phyloP scores from a whole-genome alignment of 2,797 vertebrate species.

The Megaceryle alcyon region DNA sequence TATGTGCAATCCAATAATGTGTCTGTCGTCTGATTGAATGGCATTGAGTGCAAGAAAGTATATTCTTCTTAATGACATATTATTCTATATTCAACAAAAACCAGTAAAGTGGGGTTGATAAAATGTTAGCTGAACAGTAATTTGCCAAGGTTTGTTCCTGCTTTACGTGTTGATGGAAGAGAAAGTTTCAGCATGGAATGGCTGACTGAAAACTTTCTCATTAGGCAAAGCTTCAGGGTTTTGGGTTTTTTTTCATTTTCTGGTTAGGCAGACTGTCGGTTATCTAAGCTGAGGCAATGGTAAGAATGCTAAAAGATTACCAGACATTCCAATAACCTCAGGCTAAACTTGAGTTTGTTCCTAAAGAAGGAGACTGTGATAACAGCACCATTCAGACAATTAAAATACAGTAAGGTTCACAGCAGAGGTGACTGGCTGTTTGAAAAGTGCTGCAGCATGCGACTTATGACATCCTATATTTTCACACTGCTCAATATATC shows the following conservation, averaged over 20 bases:
- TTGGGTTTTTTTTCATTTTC: slow-evolving; percentile 2
- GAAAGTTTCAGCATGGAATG: neutral
- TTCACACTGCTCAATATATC: slow-evolving; percentile 30
- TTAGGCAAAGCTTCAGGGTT: neutral
- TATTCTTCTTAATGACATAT: neutral
- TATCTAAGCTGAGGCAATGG: slow-evolving; percentile 24
- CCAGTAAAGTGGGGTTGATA: neutral
- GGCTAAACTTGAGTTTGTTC: slow-evolving; percentile 6
- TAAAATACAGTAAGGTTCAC: slow-evolving; percentile 33
- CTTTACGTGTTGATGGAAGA: neutral
- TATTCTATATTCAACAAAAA: neutral
- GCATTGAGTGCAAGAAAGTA: neutral
- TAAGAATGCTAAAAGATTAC: slow-evolving; percentile 40
- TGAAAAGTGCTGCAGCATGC: slow-evolving; percentile 30
- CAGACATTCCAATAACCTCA: slow-evolving; percentile 33
- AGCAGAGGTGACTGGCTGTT: slow-evolving; percentile 21
- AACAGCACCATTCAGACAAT: neutral
- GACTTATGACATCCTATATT: slow-evolving; percentile 62
- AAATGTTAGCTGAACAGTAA: neutral
- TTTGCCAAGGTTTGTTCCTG: neutral
- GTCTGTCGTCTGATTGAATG: neutral
- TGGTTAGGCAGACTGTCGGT: neutral
- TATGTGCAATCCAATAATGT: neutral
- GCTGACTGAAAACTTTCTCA: slow-evolving; percentile 32
- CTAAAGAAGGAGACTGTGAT: slow-evolving; percentile 1